These are phyloP conservation scores for Picus viridis DNA, from an alignment of 2,797 vertebrate species.

Conservation along the genomic window DNA sequence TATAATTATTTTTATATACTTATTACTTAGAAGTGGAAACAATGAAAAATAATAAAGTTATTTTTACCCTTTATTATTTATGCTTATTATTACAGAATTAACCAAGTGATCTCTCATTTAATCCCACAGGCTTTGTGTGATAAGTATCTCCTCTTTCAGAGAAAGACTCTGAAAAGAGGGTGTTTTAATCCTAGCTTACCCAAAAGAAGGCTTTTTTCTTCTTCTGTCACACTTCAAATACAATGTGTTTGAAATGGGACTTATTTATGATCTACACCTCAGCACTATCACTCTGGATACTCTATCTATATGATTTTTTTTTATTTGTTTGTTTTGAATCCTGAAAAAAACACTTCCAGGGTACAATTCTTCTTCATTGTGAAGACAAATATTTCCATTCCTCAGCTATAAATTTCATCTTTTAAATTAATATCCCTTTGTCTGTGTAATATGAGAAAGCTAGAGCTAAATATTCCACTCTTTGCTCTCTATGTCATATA, in stretches of 20 bases:
- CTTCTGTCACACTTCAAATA: neutral
- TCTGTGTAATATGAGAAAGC: slow-evolving; percentile 50
- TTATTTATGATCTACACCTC: neutral
- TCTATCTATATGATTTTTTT: neutral
- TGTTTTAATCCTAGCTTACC: neutral
- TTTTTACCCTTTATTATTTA: neutral
- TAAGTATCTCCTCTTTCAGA: neutral
- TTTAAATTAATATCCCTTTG: slow-evolving; percentile 39
- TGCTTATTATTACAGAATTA: neutral
- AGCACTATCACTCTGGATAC: neutral
- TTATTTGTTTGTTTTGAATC: slow-evolving; percentile 15
- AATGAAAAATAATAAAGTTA: neutral
- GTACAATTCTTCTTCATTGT: slow-evolving; percentile 2
- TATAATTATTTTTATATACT: neutral
- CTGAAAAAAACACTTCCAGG: neutral
- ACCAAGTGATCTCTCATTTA: neutral
- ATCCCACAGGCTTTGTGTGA: neutral
- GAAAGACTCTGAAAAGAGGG: neutral
- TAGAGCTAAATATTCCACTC: neutral
- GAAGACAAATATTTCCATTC: slow-evolving; percentile 44
- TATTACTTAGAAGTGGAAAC: neutral
- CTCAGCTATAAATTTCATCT: slow-evolving; percentile 24
- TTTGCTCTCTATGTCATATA: neutral
- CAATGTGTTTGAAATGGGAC: neutral
- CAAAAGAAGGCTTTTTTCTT: neutral